Base-by-base conservation (phyloP, 2,797 vertebrate species). In the Mormyrops boulengeri region DNA sequence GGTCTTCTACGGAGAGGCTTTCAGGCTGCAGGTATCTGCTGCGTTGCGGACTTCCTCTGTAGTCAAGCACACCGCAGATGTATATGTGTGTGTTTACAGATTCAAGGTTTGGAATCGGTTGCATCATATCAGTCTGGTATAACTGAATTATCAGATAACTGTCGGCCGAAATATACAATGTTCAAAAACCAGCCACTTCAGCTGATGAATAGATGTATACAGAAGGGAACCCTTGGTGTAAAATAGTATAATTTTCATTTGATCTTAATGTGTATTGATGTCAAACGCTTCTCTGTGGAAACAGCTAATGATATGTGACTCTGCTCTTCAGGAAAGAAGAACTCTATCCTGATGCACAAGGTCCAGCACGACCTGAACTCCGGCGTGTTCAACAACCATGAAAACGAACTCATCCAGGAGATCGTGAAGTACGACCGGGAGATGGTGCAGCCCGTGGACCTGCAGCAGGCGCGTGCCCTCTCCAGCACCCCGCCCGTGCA, bases 361-460 rank as follows among this genome's bases (percentile, higher is more conserved):
- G 98, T 99, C 55, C 99, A 99, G 92, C 98, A 99, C 0, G 99
- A 99, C 94, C 97, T 99, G 92, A 98, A 97, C 95, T 97, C 98
- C 0, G 98, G 98, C 0, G 97, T 97, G 91, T 98, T 99, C 94
- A 99, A 99, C 96, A 99, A 99, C 95, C 97, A 93, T 89, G 99
- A 99, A 93, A 99, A 99, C 2, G 98, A 99, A 93, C 97, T 99
- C 96, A 99, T 99, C 93, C 98, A 99, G 93, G 98, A 99, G 96
- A 99, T 99, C 0, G 98, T 99, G 90, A 99, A 99, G 94, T 99
- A 99, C 0, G 99, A 99, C 94, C 97, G 99, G 3, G 98, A 99
- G 94, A 99, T 99, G 99, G 98, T 97, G 88, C 98, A 99, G 94
- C 96, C 97, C 91, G 97, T 98, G 0, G 98, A 98, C 91, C 95